Base-by-base conservation (phyloP, 2,113 vertebrate genomes). In the Anhinga rufa region DNA sequence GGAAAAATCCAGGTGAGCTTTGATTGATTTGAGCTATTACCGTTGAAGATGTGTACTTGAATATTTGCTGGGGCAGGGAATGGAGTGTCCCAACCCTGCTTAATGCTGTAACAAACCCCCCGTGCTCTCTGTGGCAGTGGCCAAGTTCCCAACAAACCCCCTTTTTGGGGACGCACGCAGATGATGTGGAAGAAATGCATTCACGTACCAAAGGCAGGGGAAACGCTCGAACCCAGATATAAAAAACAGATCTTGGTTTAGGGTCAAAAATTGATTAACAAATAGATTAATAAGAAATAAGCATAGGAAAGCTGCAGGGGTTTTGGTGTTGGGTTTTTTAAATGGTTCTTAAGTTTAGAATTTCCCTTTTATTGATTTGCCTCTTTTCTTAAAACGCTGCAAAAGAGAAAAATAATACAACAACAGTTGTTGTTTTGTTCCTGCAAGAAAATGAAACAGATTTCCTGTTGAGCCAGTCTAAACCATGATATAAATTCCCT, bases 81-180 rank as follows among this genome's bases (percentile, higher is more conserved):
- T 1, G 6, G n/a, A 24, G n/a, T 1, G 10, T 14, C 38, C 71
- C 49, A 7, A 8, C 42, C 36, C 28, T 12, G 17, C 12, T 1
- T 1, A 7, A 44, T 6, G 31, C 76, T 24, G n/a, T 17, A n/a
- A 26, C 32, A 28, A 36, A 9, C 25, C 9, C 51, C 3, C 12
- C 4, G 0, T 0, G 1, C 17, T 68, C 19, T 11, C 60, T 6
- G 19, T 5, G 70, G 64, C 66, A 46, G 21, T 2, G 31, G 24
- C 62, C 78, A 72, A 40, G 36, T 14, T 24, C 58, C 48, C 62
- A 60, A 7, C 57, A n/a, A 26, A 18, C 5, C 38, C 36, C 31
- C 9, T n/a, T 24, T 17, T 5, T 1, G 36, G 15, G 12, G 7
- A 24, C 7, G 28, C 34, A 15, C 46, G 52, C 61, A 26, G 24